phyloP scores from a whole-genome alignment of 2,888 invertebrate genomes.

The Scaptomyza tumidula region DNA sequence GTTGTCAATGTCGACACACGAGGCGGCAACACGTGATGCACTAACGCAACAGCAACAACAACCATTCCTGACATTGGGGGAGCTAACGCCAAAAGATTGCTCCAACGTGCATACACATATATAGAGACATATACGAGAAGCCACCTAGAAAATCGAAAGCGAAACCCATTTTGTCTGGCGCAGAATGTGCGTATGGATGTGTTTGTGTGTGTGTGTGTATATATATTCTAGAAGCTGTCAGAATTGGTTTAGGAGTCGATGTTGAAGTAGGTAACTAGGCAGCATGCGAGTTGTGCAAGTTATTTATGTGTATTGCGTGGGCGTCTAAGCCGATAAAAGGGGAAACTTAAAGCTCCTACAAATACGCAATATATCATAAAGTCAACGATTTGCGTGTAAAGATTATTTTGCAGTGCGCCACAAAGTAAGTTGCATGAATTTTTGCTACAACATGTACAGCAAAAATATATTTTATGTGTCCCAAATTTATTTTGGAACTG shows the following conservation, averaged over 20 bases:
- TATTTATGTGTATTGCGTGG: slow-evolving; percentile 19
- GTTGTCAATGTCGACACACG: slow-evolving; percentile 60
- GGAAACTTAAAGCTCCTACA: slow-evolving; percentile 16
- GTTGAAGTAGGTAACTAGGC: slow-evolving; percentile 54
- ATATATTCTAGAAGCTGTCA: slow-evolving; percentile 14
- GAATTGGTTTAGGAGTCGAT: slow-evolving; percentile 21
- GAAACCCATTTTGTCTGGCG: slow-evolving; percentile 62
- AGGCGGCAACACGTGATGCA: slow-evolving; percentile 77
- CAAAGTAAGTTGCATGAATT: slow-evolving; percentile 10
- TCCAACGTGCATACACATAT: slow-evolving; percentile 12
- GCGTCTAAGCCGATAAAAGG: background rate
- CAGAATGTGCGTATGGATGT: slow-evolving; percentile 4
- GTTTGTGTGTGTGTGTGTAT: slow-evolving; percentile 7
- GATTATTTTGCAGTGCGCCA: slow-evolving; percentile 4
- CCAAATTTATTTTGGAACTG: background rate
- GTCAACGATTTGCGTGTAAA: slow-evolving; percentile 7
- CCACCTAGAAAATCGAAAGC: slow-evolving; percentile 74
- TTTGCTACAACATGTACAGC: background rate
- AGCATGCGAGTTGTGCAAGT: slow-evolving; percentile 1
- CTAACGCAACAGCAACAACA: slow-evolving; percentile 30
- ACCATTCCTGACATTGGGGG: slow-evolving; percentile 13
- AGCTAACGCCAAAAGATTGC: slow-evolving; percentile 46
- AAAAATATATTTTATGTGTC: background rate
- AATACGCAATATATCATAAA: background rate
- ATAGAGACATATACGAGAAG: background rate